Evolutionary conservation across 2,113 vertebrate genomes (phyloP), one percentile per base, ranked within the genome.

Genomic region (Neotragus pygmaeus): DNA sequence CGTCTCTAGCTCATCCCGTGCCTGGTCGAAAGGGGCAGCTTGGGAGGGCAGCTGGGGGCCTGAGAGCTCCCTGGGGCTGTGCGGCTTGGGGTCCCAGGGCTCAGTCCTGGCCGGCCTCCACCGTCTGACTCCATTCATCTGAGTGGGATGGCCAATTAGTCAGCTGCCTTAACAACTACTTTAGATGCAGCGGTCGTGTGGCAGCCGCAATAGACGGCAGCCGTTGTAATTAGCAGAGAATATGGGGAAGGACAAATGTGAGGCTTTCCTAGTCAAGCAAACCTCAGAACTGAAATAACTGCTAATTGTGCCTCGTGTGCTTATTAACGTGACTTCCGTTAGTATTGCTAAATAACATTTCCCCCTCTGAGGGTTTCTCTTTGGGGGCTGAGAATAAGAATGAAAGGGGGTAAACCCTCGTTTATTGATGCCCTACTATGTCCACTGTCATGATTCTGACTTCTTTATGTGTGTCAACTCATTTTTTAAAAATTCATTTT

Each of bases 141-240:
- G 82, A 25, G 45, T 36, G 2, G 9, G 96, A 95, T 47, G 91
- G 95, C 97, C 97, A 98, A 97, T 98, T 98, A 98, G 97, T 98
- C 97, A 97, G 97, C 97, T 0, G 36, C 45, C 55, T 95, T 97
- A 98, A 98, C 96, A 91, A 94, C 97, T 95, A 51, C 98, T 98
- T 98, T 97, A 92, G 96, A 98, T 98, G 97, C 97, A 97, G 95
- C 92, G 97, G 55, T 95, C 57, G 73, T 51, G 60, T 92, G 96
- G 97, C 97, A 96, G 96, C 97, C 94, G 80, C 87, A 90, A 97
- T 97, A 97, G 97, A 98, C 49, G 0, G 80, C 49, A 45, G 92
- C 96, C 49, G 87, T 94, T 97, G 83, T 96, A 98, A 98, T 98
- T 98, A 98, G 98, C 97, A 96, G 94, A 97, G 96, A 97, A 97